Evolutionary conservation across 2,113 vertebrate species (phyloP).

Genomic region (Thalassoma bifasciatum): DNA sequence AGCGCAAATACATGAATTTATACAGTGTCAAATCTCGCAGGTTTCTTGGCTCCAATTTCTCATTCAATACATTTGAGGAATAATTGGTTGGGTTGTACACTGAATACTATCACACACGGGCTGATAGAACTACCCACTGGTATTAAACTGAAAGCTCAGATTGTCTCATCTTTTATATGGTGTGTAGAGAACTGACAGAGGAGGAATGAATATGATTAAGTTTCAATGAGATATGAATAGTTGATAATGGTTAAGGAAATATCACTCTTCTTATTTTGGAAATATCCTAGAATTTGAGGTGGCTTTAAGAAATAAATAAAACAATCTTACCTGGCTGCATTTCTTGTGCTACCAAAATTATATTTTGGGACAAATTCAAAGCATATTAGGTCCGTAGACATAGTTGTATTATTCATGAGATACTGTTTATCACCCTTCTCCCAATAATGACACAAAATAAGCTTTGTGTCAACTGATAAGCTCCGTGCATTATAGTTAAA

Average conservation of each 20-base stretch:
- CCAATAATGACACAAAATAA: neutral
- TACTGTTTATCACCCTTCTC: neutral
- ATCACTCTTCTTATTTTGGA: neutral
- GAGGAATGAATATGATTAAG: neutral
- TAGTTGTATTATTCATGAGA: conserved; percentile 2
- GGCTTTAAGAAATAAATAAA: neutral
- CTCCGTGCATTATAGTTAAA: conserved; percentile 2
- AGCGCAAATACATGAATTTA: neutral
- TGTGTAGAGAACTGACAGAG: neutral
- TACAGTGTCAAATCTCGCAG: neutral
- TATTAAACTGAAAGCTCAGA: neutral
- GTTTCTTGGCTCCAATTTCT: neutral
- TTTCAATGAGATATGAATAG: no score
- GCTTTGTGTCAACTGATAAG: conserved; percentile 7
- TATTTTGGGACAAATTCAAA: neutral
- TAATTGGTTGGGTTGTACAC: neutral
- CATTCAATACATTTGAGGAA: neutral
- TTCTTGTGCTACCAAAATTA: neutral
- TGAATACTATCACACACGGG: no score
- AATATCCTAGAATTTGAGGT: neutral
- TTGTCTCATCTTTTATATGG: neutral
- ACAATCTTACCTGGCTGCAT: neutral
- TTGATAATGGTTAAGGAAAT: neutral
- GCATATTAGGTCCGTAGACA: conserved; percentile 9
- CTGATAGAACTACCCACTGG: neutral